Conservation (phyloP, 2,797 vertebrate species). For the Danio jaintianensis region DNA sequence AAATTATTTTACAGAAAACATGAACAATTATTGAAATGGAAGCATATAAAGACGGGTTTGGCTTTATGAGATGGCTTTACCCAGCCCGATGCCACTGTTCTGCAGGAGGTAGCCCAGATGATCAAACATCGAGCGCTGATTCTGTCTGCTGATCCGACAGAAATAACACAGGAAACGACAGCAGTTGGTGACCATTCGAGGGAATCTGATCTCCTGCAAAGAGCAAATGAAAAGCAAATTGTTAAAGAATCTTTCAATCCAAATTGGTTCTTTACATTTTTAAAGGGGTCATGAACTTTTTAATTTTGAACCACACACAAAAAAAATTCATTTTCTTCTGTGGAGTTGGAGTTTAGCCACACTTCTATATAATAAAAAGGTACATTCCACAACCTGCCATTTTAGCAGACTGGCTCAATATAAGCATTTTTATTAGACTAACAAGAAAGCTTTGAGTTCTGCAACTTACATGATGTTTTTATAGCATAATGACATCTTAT, state of each 20-base stretch:
- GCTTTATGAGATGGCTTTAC: conserved; percentile 75
- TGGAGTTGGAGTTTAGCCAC: no score
- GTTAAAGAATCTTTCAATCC: not conserved
- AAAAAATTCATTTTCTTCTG: no score
- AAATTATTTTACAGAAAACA: not conserved
- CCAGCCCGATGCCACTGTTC: conserved; percentile 94
- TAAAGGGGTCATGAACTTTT: not conserved
- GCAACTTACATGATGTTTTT: no score
- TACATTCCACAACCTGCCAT: no score
- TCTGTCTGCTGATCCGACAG: conserved; percentile 95
- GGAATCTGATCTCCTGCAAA: conserved; percentile 91
- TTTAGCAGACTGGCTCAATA: no score
- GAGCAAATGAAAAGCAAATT: not conserved
- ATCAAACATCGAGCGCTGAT: conserved; percentile 97
- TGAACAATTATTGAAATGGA: not conserved
- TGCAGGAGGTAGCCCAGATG: conserved; percentile 94
- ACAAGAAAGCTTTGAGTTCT: no score
- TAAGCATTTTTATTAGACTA: no score
- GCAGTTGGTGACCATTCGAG: conserved; percentile 95
- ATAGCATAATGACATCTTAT: no score
- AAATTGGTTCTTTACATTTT: not conserved
- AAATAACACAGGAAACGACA: conserved; percentile 97
- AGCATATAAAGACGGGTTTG: not conserved
- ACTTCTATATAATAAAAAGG: no score
- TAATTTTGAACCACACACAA: no score